Base-by-base conservation (phyloP, 2,113 vertebrate species). In the Triplophysa tibetana region DNA sequence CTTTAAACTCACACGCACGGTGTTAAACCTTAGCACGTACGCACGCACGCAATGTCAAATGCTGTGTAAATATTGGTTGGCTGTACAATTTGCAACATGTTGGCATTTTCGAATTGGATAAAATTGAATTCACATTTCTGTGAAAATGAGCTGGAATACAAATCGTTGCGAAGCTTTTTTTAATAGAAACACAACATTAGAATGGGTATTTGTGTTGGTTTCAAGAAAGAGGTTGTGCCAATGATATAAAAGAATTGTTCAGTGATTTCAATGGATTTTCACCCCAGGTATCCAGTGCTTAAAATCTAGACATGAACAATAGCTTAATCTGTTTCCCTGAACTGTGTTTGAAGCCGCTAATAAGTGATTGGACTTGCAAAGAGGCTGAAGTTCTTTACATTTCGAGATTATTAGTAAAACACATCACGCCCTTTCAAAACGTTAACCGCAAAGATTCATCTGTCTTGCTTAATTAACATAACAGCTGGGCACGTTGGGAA, bases 221-320 rank as follows among this genome's bases (percentile, higher is more conserved):
- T 66, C 17, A 69, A 65, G 50, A 48, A 43, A 16, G 54, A 54
- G 63, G 45, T 33, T 26, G 14, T 50, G 11, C 11, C 14, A 14
- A 50, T 5, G 24, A 21, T 3, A 75, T 52, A 29, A 75, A 16
- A 29, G n/a, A 85, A 38, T 69, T 70, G 26, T 82, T 68, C 52
- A 60, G 52, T 67, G 41, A 82, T 72, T 81, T 78, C 4, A 33
- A 72, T 78, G 70, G 61, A 72, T 67, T 82, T 80, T 70, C 58
- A 82, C 50, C 48, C n/a, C 21, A 69, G 58, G 68, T 86, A 69
- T 70, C 11, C 11, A 1, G 10, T 2, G 43, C 43, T 45, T 75
- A 48, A 21, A 52, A 38, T 41, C 26, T 56, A 66, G 43, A 72
- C 62, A 70, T 80, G 68, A 75, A 73, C 65, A 72, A n/a, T 56